These are phyloP conservation scores for Cyphomyrmex costatus DNA, from an alignment of 1,140 invertebrate genomes.

Conservation along the genomic window DNA sequence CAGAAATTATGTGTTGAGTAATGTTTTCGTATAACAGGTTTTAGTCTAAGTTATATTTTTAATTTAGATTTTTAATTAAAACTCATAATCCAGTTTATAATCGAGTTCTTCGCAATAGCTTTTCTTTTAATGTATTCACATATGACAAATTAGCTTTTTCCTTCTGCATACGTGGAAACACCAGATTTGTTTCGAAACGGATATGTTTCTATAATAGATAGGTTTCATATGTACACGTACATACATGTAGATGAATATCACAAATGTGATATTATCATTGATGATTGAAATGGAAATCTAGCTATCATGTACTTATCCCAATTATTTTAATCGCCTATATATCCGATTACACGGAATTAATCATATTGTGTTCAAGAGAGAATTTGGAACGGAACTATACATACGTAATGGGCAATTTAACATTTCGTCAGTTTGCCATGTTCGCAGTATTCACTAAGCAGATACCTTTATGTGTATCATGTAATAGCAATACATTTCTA, in stretches of 20 bases:
- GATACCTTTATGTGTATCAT: not conserved
- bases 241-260: not conserved
- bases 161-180: not conserved
- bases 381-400: slow-evolving; percentile 15
- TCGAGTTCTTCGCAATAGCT: not conserved
- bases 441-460: not conserved
- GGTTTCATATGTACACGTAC: not conserved
- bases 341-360: slow-evolving; percentile 24
- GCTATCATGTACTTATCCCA: slow-evolving; percentile 16
- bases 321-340: slow-evolving; percentile 41
- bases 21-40: not conserved
- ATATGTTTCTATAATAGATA: not conserved
- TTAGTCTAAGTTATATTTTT: slow-evolving; percentile 10
- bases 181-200: not conserved
- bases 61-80: not conserved
- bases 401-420: slow-evolving; percentile 13
- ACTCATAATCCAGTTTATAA: not conserved
- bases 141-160: not conserved
- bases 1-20: not conserved
- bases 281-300: slow-evolving; percentile 31
- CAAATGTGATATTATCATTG: slow-evolving; percentile 8
- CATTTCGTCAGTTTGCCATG: slow-evolving; percentile 4
- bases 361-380: not conserved
- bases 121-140: not conserved
- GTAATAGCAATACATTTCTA: slow-evolving; percentile 26